Evolutionary conservation across 1,140 invertebrate genomes (phyloP), one percentile per base, ranked within the genome.

Genomic region (Probaryconus sp.): DNA sequence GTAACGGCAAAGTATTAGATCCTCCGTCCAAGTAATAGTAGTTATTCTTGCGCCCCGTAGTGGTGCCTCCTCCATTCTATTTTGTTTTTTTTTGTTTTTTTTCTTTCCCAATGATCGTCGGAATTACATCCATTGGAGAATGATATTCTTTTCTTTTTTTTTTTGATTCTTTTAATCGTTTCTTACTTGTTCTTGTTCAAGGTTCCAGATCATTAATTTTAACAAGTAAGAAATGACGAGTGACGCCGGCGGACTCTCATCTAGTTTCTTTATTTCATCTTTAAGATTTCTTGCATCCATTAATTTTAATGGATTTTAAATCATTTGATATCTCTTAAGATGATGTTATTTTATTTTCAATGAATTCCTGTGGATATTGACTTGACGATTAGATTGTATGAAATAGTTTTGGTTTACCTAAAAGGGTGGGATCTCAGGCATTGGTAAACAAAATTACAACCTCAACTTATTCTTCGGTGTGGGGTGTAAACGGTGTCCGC

Each of bases 1-100:
- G 76, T 45, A 86, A 85, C 77, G 86, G 86, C 80, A 88, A 87
- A 86, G 85, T 88, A 85, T 84, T 88, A 86, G 84, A 87, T 67
- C 83, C 85, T 85, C 83, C 84, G 83, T 86, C 85, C 80, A 85
- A 86, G 71, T 88, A 86, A 86, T 63, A 10, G 14, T 71, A 68
- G 40, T 67, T 48, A 28, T 51, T 42, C 47, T 14, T 9, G 67
- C 65, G 58, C 50, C 56, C 58, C 64, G 51, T 43, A 58, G 58
- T 64, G 72, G 58, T 53, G 72, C 17, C 40, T 37, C n/a, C n/a
- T n/a, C n/a, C 48, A 30, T 14, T 61, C 7, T 31, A 53, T 53
- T 6, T 11, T 35, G 30, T 42, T 24, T 31, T 13, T 24, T 24
- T 24, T 7, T 7, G 3, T 24, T 24, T 24, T 24, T n/a, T 35